Base-by-base conservation (phyloP, 1,140 invertebrate genomes). In the Drosophila neocordata region DNA sequence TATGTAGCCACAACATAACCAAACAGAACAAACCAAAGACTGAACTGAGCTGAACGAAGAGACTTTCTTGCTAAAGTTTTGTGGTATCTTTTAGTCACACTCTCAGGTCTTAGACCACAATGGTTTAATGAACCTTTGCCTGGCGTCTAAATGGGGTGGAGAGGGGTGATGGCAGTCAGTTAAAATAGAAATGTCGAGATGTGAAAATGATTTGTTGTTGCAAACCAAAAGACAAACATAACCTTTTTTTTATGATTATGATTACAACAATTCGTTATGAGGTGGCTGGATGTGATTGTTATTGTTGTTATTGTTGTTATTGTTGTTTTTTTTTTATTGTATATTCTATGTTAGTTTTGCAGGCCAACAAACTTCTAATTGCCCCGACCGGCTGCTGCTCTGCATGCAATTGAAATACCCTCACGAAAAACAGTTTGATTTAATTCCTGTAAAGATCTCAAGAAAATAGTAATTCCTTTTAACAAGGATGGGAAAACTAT, bases 311-410 rank as follows among this genome's bases (percentile, higher is more conserved):
- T 18, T n/a, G n/a, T 7, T 48, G 60, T 20, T 56, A 31, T n/a
- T 48, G 15, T 18, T 56, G 31, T n/a, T 48, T 31, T 31, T 31
- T 31, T 31, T 3, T 31, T 31, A 31, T 31, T 68, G 59, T 9
- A 41, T 57, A 37, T 68, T 57, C 52, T 48, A 44, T 57, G 57
- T 56, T 65, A 51, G 41, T 41, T 69, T 80, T 55, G 52, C 81
- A 85, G 81, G 80, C 76, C 76, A 84, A 84, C 80, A 84, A 84
- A 84, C 80, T 84, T 79, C 73, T 84, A 84, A 84, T 84, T 84
- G 72, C 73, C 72, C 31, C 60, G 35, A 59, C 73, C 48, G 59
- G 51, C 44, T 24, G 67, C 52, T 60, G 60, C 59, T 71, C 48
- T 13, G 63, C 80, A 79, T 83, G 80, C 80, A 70, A 79, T 71